Conservation (phyloP, 1,140 invertebrate species). For the Aphis gossypii region DNA sequence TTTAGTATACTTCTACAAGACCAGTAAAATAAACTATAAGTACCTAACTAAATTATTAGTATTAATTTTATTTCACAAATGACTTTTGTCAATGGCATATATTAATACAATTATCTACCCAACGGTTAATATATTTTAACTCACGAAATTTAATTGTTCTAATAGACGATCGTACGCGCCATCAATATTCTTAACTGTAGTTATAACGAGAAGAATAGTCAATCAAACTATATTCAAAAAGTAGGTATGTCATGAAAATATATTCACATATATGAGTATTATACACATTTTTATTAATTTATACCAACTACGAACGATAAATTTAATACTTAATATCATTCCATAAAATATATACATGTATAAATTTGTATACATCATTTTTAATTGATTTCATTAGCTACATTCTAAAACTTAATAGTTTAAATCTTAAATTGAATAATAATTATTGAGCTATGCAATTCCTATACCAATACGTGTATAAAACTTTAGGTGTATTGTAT, state of each 20-base stretch:
- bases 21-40: neutral
- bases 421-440: too few relatives aligned
- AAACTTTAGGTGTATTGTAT: too few relatives aligned
- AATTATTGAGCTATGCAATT: too few relatives aligned
- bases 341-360: too few relatives aligned
- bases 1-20: neutral
- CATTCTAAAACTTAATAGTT: too few relatives aligned
- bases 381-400: too few relatives aligned
- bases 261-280: neutral
- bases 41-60: neutral
- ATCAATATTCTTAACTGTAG: neutral
- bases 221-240: neutral
- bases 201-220: neutral
- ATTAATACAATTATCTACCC: neutral
- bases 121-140: neutral
- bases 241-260: neutral
- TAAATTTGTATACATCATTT: too few relatives aligned
- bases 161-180: neutral
- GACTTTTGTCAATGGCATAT: neutral
- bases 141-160: neutral
- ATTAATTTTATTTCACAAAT: neutral
- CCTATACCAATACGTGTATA: too few relatives aligned
- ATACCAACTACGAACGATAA: neutral
- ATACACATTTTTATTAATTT: neutral
- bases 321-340: too few relatives aligned